Percentiles rank a stretch among this genome's conserved stretches.
Evolutionary conservation across 92 coral and sea anemone genomes (phyloP).

Genomic region (Phymanthus crucifer): DNA sequence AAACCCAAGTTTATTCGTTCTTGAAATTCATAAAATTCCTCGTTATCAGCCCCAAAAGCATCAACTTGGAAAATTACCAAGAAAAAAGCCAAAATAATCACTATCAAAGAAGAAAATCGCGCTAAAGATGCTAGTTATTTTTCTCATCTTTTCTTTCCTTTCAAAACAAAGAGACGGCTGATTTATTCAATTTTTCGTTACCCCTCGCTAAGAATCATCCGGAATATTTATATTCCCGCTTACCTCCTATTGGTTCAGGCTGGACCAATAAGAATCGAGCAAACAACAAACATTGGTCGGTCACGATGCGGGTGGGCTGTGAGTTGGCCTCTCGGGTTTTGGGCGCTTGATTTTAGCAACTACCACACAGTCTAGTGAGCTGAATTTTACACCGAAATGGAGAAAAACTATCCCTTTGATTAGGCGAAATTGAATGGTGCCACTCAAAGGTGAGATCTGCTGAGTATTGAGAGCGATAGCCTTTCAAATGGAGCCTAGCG

Average conservation of each 20-base stretch:
- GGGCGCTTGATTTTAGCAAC: conserved; percentile 34
- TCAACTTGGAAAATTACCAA: not conserved
- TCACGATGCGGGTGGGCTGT: conserved; percentile 67
- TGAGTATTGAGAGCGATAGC: conserved; percentile 46
- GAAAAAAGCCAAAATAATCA: not conserved
- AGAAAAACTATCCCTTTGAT: conserved; percentile 33
- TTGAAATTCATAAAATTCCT: not conserved
- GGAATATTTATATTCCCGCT: conserved; percentile 56
- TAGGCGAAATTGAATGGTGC: conserved; percentile 53
- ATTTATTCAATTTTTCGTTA: conserved; percentile 4
- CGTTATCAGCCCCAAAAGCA: not conserved
- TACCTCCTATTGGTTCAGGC: conserved; percentile 53
- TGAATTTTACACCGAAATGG: conserved; percentile 28
- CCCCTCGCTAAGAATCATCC: conserved; percentile 15
- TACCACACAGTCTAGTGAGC: conserved; percentile 1
- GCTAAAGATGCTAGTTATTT: not conserved
- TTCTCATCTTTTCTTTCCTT: not conserved
- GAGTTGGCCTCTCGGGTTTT: conserved; percentile 23
- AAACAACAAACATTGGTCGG: conserved; percentile 66
- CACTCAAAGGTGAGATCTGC: conserved; percentile 59
- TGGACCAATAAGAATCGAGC: conserved; percentile 49
- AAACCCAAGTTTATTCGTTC: not conserved
- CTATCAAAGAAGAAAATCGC: not conserved
- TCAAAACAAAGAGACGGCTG: not conserved
- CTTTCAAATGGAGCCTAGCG: conserved; percentile 37